These are phyloP conservation scores for Prosopocoilus inquinatus DNA, from an alignment of 2,888 invertebrate genomes.

Conservation along the genomic window DNA sequence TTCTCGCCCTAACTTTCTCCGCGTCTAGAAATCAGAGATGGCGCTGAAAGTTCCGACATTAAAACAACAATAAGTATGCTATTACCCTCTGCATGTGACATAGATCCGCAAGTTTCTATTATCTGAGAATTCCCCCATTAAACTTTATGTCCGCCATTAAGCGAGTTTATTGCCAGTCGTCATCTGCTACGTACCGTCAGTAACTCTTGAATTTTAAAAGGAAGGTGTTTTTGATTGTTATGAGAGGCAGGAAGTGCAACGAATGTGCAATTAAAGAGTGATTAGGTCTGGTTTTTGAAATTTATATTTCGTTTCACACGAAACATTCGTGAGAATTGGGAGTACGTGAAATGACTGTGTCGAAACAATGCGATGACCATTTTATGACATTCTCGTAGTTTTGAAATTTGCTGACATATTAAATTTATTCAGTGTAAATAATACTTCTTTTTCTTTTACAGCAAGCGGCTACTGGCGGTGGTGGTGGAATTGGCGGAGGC, in stretches of 20 bases:
- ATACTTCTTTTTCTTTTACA: conserved; percentile 3
- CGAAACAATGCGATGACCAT: not conserved
- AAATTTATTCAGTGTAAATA: not conserved
- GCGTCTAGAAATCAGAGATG: conserved; percentile 2
- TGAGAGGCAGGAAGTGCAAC: conserved; percentile 14
- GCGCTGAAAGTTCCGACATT: not conserved
- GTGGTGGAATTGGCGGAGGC: conserved; percentile 42
- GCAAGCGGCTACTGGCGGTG: conserved; percentile 27
- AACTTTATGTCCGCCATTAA: too few species aligned
- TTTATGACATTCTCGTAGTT: not conserved
- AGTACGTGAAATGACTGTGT: conserved; percentile 35
- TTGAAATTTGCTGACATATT: too few species aligned
- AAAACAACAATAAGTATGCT: not conserved
- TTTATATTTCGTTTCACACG: conserved; percentile 41
- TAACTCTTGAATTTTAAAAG: not conserved
- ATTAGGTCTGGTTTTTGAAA: conserved; percentile 41
- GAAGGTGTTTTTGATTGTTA: too few species aligned
- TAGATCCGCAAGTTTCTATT: not conserved
- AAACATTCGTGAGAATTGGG: conserved; percentile 32
- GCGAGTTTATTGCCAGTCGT: too few species aligned
- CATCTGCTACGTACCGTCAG: too few species aligned
- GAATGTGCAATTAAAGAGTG: too few species aligned
- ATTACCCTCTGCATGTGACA: conserved; percentile 10
- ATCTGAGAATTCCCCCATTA: too few species aligned
- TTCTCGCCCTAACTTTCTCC: conserved; percentile 2